These are phyloP conservation scores for Tenualosa ilisha DNA, from an alignment of 2,797 vertebrate species.

Conservation along the genomic window DNA sequence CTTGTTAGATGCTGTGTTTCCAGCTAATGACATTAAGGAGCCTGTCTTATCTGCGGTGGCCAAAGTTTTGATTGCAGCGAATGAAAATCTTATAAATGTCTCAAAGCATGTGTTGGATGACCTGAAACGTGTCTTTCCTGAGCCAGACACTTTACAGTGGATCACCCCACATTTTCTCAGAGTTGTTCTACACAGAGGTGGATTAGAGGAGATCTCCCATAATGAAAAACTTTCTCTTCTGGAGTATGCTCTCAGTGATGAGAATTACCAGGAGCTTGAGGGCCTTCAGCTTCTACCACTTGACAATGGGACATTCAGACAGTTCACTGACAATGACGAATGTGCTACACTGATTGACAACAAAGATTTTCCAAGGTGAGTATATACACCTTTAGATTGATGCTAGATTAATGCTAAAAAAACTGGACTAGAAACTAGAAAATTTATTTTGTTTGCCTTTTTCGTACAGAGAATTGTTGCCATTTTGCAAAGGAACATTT, in stretches of 20 bases:
- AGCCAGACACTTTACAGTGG: constrained; percentile 45
- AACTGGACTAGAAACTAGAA: not conserved
- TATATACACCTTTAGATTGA: too few relatives aligned
- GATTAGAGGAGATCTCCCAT: constrained; percentile 37
- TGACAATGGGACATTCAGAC: constrained; percentile 73
- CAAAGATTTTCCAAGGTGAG: constrained; percentile 76
- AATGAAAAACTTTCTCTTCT: constrained; percentile 70
- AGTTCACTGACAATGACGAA: constrained; percentile 65
- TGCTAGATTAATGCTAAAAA: too few relatives aligned
- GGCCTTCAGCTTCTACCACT: constrained; percentile 79
- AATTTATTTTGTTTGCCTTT: not conserved
- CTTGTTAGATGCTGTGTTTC: constrained; percentile 70
- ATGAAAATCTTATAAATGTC: constrained; percentile 70
- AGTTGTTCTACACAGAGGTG: constrained; percentile 56
- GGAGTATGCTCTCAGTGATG: constrained; percentile 73
- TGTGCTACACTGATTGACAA: constrained; percentile 76
- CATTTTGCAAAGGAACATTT: constrained; percentile 74
- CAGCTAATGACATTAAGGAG: constrained; percentile 57
- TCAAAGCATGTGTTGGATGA: constrained; percentile 65
- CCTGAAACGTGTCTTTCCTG: constrained; percentile 55
- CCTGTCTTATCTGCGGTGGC: constrained; percentile 53
- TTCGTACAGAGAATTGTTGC: constrained; percentile 72
- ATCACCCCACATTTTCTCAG: constrained; percentile 71
- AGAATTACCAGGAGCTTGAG: constrained; percentile 68
- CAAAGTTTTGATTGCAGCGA: constrained; percentile 66